Percentiles rank a stretch among this genome's conserved stretches.
Conservation (phyloP, 2,888 invertebrate species). For the Rhagonycha lutea region DNA sequence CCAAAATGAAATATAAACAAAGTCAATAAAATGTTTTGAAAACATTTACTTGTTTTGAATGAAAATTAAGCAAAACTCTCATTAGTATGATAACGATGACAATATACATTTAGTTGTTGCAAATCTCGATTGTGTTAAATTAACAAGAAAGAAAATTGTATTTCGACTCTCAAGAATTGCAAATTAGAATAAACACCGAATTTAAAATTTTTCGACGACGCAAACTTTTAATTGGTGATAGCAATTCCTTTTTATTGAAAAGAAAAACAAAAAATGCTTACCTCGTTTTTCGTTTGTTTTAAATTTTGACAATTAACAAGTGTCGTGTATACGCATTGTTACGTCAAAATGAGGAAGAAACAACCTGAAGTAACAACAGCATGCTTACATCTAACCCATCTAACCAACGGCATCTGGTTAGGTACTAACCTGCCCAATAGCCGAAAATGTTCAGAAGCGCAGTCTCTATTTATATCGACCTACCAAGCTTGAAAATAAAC, state of each 20-base stretch:
- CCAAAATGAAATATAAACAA: neutral
- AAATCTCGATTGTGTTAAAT: conserved; percentile 1
- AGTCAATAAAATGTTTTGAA: neutral
- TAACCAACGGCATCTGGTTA: conserved; percentile 37
- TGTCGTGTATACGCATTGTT: conserved; percentile 32
- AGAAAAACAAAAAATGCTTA: neutral
- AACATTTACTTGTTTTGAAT: neutral
- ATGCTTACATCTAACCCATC: conserved; percentile 26
- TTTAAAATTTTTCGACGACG: neutral
- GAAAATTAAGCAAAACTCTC: neutral
- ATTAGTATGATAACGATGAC: neutral
- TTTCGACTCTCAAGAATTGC: neutral
- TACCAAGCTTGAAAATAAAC: conserved; percentile 38
- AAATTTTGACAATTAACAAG: conserved; percentile 16
- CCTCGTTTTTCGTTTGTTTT: neutral
- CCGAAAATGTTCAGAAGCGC: conserved; percentile 41
- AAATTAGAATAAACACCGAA: neutral
- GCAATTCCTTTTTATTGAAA: neutral
- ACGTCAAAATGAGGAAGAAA: conserved; percentile 38
- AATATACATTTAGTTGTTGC: neutral
- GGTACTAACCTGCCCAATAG: conserved; percentile 41
- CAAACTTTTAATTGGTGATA: neutral
- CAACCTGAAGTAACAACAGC: conserved; percentile 32
- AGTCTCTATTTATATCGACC: conserved; percentile 45
- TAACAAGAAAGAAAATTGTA: neutral